These are phyloP conservation scores for Hyperopisus bebe DNA, from an alignment of 2,113 vertebrate species.

Conservation along the genomic window DNA sequence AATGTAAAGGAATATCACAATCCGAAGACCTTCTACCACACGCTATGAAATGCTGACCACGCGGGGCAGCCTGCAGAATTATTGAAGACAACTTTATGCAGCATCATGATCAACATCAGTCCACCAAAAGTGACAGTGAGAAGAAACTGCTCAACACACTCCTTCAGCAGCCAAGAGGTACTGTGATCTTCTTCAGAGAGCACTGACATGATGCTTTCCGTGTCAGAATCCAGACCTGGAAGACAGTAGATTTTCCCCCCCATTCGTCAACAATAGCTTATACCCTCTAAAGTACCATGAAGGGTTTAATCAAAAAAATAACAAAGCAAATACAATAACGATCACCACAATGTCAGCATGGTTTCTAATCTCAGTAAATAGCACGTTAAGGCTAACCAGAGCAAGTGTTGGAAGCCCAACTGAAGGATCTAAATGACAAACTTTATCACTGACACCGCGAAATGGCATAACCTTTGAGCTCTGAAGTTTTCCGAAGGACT, in stretches of 20 bases:
- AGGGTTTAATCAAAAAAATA: background rate
- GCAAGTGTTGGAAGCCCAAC: background rate
- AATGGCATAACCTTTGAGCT: slow-evolving; percentile 33
- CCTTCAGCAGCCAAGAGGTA: slow-evolving; percentile 41
- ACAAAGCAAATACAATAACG: background rate
- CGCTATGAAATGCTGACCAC: background rate
- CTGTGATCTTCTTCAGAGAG: slow-evolving; percentile 43
- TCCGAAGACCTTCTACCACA: background rate
- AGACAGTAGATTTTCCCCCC: background rate
- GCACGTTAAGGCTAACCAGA: background rate
- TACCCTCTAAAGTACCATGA: background rate
- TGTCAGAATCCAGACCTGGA: slow-evolving; percentile 33
- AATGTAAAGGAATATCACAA: background rate
- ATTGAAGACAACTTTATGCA: background rate
- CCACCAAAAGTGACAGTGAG: background rate
- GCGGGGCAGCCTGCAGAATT: background rate
- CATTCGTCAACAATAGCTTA: background rate
- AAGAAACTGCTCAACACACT: slow-evolving; percentile 55
- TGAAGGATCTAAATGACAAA: background rate
- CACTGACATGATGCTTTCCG: slow-evolving; percentile 26
- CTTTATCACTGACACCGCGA: background rate
- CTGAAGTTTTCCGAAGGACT: slow-evolving; percentile 26
- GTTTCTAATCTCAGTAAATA: background rate
- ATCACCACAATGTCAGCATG: background rate
- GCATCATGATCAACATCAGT: background rate